phyloP scores from a whole-genome alignment of 2,113 vertebrate genomes.

The Vicugna pacos region DNA sequence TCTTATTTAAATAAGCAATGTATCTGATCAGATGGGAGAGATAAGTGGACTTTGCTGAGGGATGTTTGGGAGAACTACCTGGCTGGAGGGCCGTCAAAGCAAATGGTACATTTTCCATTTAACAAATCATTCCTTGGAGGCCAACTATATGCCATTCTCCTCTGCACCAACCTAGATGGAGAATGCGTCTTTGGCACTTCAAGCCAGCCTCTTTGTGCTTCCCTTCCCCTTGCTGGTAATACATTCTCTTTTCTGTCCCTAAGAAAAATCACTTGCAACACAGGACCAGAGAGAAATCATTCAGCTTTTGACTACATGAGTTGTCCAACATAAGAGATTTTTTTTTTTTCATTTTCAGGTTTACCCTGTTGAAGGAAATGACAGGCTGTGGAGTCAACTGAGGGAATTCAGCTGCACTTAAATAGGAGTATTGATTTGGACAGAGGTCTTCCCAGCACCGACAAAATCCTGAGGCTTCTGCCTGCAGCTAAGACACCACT shows the following conservation, averaged over 20 bases:
- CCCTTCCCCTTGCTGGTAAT: neutral
- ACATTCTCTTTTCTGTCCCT: neutral
- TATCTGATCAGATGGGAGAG: neutral
- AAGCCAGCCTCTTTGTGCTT: neutral
- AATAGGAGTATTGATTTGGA: neutral
- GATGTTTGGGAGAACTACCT: neutral
- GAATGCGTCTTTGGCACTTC: neutral
- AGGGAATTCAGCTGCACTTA: neutral
- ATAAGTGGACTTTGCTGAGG: neutral
- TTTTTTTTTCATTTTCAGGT: slow-evolving; percentile 17
- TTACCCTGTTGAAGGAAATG: neutral
- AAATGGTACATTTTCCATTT: neutral
- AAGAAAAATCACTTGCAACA: slow-evolving; percentile 21
- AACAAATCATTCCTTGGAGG: neutral
- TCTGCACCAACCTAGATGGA: neutral
- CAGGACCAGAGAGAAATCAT: neutral
- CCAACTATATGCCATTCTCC: neutral
- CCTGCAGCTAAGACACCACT: neutral
- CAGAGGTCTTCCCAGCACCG: neutral
- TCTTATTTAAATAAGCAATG: slow-evolving; percentile 8
- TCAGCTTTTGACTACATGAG: neutral
- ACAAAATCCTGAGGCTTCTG: neutral
- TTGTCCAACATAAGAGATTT: neutral
- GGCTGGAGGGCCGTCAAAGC: neutral
- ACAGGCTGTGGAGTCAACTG: neutral